These are phyloP conservation scores for Agonopterix alstromeriana DNA, from an alignment of 2,888 invertebrate species.

Conservation along the genomic window DNA sequence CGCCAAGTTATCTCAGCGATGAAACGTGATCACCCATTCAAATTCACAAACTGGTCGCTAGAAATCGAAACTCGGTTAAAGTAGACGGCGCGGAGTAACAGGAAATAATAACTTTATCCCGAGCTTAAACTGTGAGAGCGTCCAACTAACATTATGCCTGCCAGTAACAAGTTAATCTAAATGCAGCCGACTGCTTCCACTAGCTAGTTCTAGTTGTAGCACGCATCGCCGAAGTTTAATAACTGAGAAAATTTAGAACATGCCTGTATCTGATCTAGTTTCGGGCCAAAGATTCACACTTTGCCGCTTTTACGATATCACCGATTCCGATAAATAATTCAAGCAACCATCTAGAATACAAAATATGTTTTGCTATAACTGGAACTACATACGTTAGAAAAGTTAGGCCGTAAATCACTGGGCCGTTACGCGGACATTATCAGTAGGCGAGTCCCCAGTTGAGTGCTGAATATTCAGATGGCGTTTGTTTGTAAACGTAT, in stretches of 20 bases:
- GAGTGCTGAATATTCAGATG: constrained; percentile 64
- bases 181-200: constrained; percentile 65
- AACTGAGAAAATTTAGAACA: constrained; percentile 59
- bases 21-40: constrained; percentile 69
- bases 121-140: constrained; percentile 61
- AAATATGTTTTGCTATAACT: neutral
- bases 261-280: constrained; percentile 47
- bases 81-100: constrained; percentile 64
- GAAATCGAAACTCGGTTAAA: constrained; percentile 67
- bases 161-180: constrained; percentile 75
- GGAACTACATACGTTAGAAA: constrained; percentile 30
- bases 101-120: constrained; percentile 75
- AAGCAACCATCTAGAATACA: neutral
- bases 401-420: constrained; percentile 57
- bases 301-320: neutral
- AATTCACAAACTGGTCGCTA: constrained; percentile 62
- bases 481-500: constrained; percentile 68
- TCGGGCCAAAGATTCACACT: constrained; percentile 20
- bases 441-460: constrained; percentile 53
- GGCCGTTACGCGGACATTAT: constrained; percentile 60
- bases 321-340: neutral
- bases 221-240: constrained; percentile 68
- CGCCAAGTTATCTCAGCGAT: constrained; percentile 56
- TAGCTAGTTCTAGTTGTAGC: constrained; percentile 39
- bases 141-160: constrained; percentile 73